Conservation (phyloP, 1,140 invertebrate species). For the Medauroidea extradentata region DNA sequence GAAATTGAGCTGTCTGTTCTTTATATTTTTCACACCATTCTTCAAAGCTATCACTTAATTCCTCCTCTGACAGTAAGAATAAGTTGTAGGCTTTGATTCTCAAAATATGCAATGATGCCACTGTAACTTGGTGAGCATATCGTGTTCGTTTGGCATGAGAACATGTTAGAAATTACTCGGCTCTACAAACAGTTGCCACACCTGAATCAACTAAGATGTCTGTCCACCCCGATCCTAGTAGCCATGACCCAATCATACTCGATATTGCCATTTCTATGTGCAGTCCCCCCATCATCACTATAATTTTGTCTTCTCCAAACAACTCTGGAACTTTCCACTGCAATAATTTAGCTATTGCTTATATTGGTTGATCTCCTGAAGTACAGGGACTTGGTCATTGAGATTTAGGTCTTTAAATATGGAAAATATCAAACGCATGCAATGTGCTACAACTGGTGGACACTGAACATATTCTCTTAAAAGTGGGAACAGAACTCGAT, state of each 20-base stretch:
- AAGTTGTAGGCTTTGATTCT: not conserved
- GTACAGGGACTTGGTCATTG: slow-evolving; percentile 9
- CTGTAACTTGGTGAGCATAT: slow-evolving; percentile 25
- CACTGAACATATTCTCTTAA: not conserved
- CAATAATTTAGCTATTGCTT: slow-evolving; percentile 25
- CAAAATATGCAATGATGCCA: slow-evolving; percentile 10
- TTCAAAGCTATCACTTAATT: slow-evolving; percentile 7
- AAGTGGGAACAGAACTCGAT: not conserved
- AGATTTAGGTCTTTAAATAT: slow-evolving; percentile 2
- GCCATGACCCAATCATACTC: slow-evolving; percentile 6
- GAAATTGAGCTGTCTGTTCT: slow-evolving; percentile 11
- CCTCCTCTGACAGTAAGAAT: slow-evolving; percentile 4
- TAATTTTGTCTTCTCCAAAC: slow-evolving; percentile 27
- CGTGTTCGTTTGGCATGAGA: slow-evolving; percentile 15
- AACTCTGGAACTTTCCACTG: slow-evolving; percentile 28
- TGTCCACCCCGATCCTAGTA: slow-evolving; percentile 3
- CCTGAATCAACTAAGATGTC: slow-evolving; percentile 14
- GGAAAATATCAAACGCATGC: not conserved
- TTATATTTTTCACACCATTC: slow-evolving; percentile 4
- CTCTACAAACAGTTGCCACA: slow-evolving; percentile 15
- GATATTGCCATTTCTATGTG: slow-evolving; percentile 26
- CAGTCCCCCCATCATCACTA: slow-evolving; percentile 28
- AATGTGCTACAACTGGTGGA: slow-evolving; percentile 1
- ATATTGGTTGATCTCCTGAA: slow-evolving; percentile 26
- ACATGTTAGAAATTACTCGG: slow-evolving; percentile 17